Conservation (phyloP, 1,140 invertebrate species). For the Venturia canescens region DNA sequence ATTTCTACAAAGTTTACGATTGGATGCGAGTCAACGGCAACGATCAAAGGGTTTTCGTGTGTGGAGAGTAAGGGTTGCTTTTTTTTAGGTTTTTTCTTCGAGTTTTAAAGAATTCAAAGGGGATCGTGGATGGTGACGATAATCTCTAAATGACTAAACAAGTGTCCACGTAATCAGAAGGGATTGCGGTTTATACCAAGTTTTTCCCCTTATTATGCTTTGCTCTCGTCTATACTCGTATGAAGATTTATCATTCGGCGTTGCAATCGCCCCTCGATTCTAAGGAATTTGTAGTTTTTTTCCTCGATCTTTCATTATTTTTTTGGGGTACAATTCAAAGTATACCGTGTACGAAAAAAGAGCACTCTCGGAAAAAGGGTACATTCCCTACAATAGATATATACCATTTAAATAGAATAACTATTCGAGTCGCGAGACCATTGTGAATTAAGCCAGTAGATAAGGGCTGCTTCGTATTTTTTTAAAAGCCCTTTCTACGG, state of each 20-base stretch:
- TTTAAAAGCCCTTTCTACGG: neutral
- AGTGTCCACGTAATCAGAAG: neutral
- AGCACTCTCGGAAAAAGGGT: neutral
- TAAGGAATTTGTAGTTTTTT: neutral
- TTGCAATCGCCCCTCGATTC: neutral
- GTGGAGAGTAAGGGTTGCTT: neutral
- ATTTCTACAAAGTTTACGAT: constrained; percentile 39
- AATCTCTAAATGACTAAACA: constrained; percentile 3
- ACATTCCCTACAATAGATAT: constrained; percentile 43
- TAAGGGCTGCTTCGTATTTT: constrained; percentile 30
- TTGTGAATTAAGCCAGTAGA: constrained; percentile 43
- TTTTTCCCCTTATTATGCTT: neutral
- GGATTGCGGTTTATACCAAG: neutral
- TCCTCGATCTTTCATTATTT: neutral
- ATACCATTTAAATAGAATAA: constrained; percentile 19
- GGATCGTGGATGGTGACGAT: neutral
- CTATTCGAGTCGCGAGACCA: constrained; percentile 22
- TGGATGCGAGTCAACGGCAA: constrained; percentile 37
- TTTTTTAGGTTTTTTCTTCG: constrained; percentile 32
- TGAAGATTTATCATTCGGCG: neutral
- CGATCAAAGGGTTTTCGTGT: neutral
- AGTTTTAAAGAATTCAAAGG: constrained; percentile 2
- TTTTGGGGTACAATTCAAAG: constrained; percentile 11
- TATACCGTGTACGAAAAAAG: constrained; percentile 41
- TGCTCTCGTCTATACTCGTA: neutral